Base-by-base conservation (phyloP, 2,888 invertebrate species). In the Sarcophaga variegata region DNA sequence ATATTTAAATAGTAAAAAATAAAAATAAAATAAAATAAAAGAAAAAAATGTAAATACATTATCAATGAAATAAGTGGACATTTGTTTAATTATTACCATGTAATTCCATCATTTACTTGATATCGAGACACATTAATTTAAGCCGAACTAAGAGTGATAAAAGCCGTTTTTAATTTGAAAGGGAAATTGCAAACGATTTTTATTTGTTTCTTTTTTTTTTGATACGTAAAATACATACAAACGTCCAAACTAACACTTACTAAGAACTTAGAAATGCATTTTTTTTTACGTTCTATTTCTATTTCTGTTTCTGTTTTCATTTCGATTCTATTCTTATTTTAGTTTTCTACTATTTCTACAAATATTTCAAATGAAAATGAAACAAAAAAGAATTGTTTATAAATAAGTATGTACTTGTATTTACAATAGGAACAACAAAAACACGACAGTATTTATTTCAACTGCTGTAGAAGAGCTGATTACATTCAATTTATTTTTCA, bases 101-200 rank as follows among this genome's bases (percentile, higher is more conserved):
- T 67, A 85, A 62, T 79, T 59, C 64, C n/a, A 45, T 74, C n/a
- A 85, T 79, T 88, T 71, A 83, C 85, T 81, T 81, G 80, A 72
- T 66, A 83, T 86, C 87, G 62, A 63, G 22, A 63, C 14, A 80
- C 60, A 81, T 86, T 84, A 70, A 75, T 71, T 82, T 84, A 81
- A 72, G 49, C 22, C 54, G n/a, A 54, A 22, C 59, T 45, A 12
- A 63, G 63, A 69, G 20, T 69, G 64, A 72, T 14, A 37, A 62
- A 72, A 72, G 54, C 60, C 67, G 37, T 37, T 67, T 77, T 49
- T 5, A 60, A 20, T 72, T 11, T 3, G 74, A 70, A 63, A 20
- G 17, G 17, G 11, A 69, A 62, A 22, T 12, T 12, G 10, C 1
- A 8, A 12, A 27, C 37, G 37, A 5, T 66, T 17, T 66, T 69